phyloP scores from a whole-genome alignment of 2,797 vertebrate species.

The Propithecus deckenii region DNA sequence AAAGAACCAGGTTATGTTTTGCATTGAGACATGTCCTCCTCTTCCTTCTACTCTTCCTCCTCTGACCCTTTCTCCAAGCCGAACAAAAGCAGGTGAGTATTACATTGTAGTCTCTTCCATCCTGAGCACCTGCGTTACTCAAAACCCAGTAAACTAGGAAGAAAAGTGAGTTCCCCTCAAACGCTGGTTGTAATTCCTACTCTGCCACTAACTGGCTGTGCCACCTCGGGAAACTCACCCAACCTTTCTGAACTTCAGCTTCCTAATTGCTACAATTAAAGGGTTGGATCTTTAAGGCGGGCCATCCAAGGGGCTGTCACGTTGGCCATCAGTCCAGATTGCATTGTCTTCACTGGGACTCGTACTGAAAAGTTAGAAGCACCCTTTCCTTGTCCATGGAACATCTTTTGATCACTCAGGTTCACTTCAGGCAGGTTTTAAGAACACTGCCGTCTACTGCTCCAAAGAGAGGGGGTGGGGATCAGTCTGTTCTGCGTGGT shows the following conservation, averaged over 20 bases:
- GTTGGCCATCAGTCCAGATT: not conserved
- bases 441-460: not conserved
- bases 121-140: not conserved
- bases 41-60: fast-evolving
- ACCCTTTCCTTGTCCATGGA: not conserved
- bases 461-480: not conserved
- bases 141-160: not conserved
- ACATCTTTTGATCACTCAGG: not conserved
- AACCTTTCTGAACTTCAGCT: not conserved
- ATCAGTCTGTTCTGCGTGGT: not conserved
- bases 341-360: not conserved
- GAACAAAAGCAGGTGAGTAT: not conserved
- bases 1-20: fast-evolving
- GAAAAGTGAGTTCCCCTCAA: not conserved
- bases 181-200: too few species aligned
- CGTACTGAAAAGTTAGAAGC: not conserved
- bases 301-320: fast-evolving
- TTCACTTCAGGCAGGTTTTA: too few species aligned
- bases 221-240: fast-evolving
- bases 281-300: fast-evolving
- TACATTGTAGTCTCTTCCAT: not conserved
- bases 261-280: fast-evolving
- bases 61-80: not conserved
- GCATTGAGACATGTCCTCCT: not conserved
- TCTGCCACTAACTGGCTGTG: too few species aligned